phyloP scores from a whole-genome alignment of 2,888 invertebrate genomes.

The Lasioglossum leucozonium region DNA sequence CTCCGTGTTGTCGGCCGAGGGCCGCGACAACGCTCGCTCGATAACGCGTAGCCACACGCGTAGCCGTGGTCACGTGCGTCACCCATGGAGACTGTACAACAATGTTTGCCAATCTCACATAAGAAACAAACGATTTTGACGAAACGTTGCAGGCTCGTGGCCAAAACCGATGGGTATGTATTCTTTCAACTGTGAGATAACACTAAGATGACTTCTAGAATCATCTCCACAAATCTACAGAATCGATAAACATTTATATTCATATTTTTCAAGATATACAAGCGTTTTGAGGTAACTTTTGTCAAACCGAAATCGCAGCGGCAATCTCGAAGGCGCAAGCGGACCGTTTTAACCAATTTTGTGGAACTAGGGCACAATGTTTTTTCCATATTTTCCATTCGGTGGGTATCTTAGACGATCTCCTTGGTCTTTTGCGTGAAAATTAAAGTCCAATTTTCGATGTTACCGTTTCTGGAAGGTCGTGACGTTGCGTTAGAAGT shows the following conservation, averaged over 20 bases:
- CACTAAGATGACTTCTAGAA: too few species aligned
- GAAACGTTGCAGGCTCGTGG: neutral
- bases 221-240: too few species aligned
- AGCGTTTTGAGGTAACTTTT: too few species aligned
- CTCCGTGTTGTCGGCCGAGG: neutral
- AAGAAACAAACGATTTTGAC: neutral
- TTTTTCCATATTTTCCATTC: neutral
- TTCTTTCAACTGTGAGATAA: too few species aligned
- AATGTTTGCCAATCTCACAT: neutral
- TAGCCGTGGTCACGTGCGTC: neutral
- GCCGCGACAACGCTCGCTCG: neutral
- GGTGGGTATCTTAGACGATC: neutral
- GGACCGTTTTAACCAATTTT: neutral
- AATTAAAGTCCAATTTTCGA: neutral
- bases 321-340: neutral
- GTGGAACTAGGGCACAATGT: neutral
- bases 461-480: neutral
- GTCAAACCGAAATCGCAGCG: too few species aligned
- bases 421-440: neutral
- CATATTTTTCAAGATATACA: too few species aligned
- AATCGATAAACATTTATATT: too few species aligned
- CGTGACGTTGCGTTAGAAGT: neutral
- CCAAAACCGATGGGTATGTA: neutral
- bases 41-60: neutral
- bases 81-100: neutral